phyloP scores from a whole-genome alignment of 2,113 vertebrate species.

The Gambusia holbrooki region DNA sequence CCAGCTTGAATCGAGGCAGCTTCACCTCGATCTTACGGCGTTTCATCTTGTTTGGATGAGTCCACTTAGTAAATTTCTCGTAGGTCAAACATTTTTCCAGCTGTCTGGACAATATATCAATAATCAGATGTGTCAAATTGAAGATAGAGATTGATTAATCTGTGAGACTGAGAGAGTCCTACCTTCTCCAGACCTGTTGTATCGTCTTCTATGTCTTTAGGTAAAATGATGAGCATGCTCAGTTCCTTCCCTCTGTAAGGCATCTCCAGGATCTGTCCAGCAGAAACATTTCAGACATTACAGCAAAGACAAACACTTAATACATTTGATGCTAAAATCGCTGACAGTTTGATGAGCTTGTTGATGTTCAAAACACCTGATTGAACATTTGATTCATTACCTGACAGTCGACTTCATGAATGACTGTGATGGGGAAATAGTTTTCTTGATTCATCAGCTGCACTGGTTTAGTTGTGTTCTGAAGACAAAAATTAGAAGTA shows the following conservation, averaged over 20 bases:
- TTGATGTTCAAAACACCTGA: background rate
- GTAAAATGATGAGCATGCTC: constrained; percentile 93
- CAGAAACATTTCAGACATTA: background rate
- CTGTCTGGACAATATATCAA: too few species aligned
- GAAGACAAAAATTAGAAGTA: background rate
- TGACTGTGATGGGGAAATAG: constrained; percentile 82
- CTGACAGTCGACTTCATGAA: constrained; percentile 79
- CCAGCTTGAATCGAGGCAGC: constrained; percentile 85
- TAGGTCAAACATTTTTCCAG: constrained; percentile 69
- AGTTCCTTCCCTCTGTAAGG: constrained; percentile 90
- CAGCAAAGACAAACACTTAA: background rate
- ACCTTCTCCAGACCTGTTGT: constrained; percentile 90
- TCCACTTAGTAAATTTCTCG: constrained; percentile 84
- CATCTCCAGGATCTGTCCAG: constrained; percentile 85
- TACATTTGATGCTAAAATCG: background rate
- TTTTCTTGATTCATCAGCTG: constrained; percentile 89
- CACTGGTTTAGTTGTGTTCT: constrained; percentile 87
- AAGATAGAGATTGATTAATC: too few species aligned
- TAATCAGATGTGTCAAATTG: too few species aligned
- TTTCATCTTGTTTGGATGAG: constrained; percentile 76
- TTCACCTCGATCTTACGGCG: constrained; percentile 72
- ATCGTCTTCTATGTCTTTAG: constrained; percentile 82
- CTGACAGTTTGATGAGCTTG: background rate
- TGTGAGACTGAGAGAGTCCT: too few species aligned
- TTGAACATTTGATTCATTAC: constrained; percentile 29